These are phyloP conservation scores for Syngnathus rostellatus DNA, from an alignment of 2,797 vertebrate genomes.

Conservation along the genomic window DNA sequence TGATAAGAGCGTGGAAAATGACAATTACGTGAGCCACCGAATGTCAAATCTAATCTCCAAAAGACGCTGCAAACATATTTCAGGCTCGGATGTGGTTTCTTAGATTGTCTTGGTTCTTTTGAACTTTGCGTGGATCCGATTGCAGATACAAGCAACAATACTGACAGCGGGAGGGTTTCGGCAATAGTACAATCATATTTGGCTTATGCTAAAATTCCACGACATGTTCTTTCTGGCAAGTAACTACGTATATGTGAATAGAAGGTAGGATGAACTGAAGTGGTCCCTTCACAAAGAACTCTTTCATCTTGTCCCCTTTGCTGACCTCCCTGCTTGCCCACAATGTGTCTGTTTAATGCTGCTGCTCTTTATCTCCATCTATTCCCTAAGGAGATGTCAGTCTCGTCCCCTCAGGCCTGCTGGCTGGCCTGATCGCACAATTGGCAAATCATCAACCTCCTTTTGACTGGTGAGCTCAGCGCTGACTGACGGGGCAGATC, in stretches of 20 bases:
- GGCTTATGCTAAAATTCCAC: neutral
- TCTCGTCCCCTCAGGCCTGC: constrained; percentile 1
- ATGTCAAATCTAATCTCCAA: neutral
- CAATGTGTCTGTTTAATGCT: constrained; percentile 3
- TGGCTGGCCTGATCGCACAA: constrained; percentile 9
- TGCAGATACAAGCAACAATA: no score
- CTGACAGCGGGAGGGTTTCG: no score
- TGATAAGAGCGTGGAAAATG: constrained; percentile 2
- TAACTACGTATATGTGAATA: neutral
- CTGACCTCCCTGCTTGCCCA: constrained; percentile 14
- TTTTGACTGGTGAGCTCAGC: constrained; percentile 17
- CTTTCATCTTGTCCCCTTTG: constrained; percentile 11
- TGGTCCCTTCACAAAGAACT: constrained; percentile 5
- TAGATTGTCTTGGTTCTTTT: neutral
- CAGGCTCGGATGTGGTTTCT: constrained; percentile 44
- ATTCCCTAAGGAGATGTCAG: constrained; percentile 7
- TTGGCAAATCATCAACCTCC: constrained; percentile 14
- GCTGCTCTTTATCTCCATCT: constrained; percentile 19
- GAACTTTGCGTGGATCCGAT: no score
- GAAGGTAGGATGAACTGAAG: neutral
- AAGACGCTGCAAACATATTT: constrained; percentile 18
- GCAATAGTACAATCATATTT: no score
- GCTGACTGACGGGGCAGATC: constrained; percentile 15
- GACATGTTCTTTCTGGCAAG: neutral
- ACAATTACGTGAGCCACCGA: neutral